Evolutionary conservation across 2,113 vertebrate genomes (phyloP), one percentile per base, ranked within the genome.

Genomic region (Platycercus adscitus): DNA sequence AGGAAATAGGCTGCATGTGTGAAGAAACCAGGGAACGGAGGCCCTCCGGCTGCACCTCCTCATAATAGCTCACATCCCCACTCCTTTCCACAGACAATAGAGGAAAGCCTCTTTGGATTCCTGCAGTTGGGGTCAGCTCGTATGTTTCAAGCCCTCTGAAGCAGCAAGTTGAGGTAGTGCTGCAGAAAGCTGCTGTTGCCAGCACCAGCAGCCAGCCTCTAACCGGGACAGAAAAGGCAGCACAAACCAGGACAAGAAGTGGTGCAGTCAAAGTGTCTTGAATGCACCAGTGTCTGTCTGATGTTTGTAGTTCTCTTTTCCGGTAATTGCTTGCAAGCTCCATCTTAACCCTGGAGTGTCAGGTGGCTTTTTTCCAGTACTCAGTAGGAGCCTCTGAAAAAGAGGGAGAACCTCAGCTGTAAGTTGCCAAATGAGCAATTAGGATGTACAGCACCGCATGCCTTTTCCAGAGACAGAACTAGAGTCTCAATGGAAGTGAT

Each of bases 371-470:
- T 37, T 93, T 95, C 91, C 80, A 78, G 1, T 33, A 58, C 49
- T 90, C 64, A 63, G 86, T 72, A 68, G 41, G 37, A 92, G 47
- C 72, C 69, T 43, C 83, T 81, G 47, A 78, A 86, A 77, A 86
- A 92, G 73, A 66, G 39, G 77, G 35, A 64, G 77, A 93, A 60
- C 39, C 65, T 46, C 47, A 65, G 60, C 81, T 87, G 19, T 14
- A 55, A 95, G 86, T 55, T 41, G 65, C 65, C 47, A 95, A 95
- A 91, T 71, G 91, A 97, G 81, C 86, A 95, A 95, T 96, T 93
- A 95, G 89, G 86, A 81, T 64, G 91, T 95, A 14, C 21, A 81
- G 64, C 43, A 63, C 80, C 71, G 72, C 82, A 65, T 49, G 68
- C 20, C 61, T 93, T 84, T 95, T 88, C 55, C 89, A 87, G 73